These are phyloP conservation scores for Cheiracanthium punctorium DNA, from an alignment of 2,888 invertebrate genomes.

Conservation along the genomic window DNA sequence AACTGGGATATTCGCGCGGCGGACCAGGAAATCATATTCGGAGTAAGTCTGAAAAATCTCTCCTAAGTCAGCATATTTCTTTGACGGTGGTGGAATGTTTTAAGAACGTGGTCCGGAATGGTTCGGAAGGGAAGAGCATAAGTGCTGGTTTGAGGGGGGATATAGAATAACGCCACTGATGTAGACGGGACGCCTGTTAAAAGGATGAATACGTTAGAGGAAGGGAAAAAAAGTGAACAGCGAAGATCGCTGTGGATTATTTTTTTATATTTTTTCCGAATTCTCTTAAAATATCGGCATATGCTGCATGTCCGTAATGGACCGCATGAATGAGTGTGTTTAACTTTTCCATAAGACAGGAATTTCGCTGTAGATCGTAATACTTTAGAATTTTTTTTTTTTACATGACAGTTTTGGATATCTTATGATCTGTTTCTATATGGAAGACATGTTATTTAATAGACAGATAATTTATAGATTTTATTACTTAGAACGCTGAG, in stretches of 20 bases:
- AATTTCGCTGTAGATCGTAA: too few species aligned
- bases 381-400: too few species aligned
- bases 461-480: too few species aligned
- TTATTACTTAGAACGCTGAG: too few species aligned
- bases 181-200: neutral
- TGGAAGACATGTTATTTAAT: too few species aligned
- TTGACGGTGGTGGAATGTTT: neutral
- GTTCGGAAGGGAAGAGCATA: neutral
- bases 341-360: too few species aligned
- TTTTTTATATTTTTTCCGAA: neutral
- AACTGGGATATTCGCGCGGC: conserved; percentile 30
- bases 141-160: neutral
- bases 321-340: neutral
- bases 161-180: neutral
- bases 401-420: too few species aligned
- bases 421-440: too few species aligned
- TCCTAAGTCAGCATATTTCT: conserved; percentile 41
- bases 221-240: neutral
- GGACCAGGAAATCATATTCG: conserved; percentile 54
- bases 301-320: neutral
- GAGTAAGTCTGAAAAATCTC: conserved; percentile 51
- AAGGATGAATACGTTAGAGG: neutral
- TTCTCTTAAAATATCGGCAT: neutral
- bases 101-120: neutral
- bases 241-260: neutral